Percentiles rank a stretch among this genome's conserved stretches.
phyloP scores from a whole-genome alignment of 2,797 vertebrate species.

The Streptopelia turtur region DNA sequence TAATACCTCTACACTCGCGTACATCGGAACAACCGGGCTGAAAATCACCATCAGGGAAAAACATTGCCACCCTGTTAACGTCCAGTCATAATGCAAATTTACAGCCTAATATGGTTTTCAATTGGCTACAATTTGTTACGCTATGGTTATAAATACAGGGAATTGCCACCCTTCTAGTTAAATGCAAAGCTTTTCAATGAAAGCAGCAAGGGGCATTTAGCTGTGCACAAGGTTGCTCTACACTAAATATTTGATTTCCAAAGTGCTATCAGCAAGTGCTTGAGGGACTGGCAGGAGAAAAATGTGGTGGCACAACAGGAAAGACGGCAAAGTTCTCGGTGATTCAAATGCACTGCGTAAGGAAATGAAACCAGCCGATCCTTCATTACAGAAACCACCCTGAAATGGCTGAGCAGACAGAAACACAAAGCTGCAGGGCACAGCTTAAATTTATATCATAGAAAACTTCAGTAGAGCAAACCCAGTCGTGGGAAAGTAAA shows the following conservation, averaged over 20 bases:
- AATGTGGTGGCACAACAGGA: conserved; percentile 27
- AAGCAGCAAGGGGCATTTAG: conserved; percentile 55
- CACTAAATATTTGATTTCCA: conserved; percentile 50
- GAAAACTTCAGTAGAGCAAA: neutral
- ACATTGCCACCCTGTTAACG: neutral
- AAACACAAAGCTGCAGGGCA: conserved; percentile 17
- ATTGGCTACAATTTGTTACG: conserved; percentile 48
- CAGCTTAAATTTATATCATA: neutral
- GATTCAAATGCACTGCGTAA: neutral
- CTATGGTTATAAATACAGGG: conserved; percentile 39
- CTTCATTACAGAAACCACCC: conserved; percentile 11
- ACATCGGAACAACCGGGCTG: conserved; percentile 29
- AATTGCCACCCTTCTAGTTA: conserved; percentile 19
- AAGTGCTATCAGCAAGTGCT: conserved; percentile 29
- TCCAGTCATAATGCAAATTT: conserved; percentile 57
- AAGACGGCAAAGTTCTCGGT: conserved; percentile 5
- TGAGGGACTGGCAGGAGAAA: conserved; percentile 4
- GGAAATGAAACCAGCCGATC: conserved; percentile 44
- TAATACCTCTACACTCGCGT: conserved; percentile 38
- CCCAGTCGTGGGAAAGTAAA: neutral
- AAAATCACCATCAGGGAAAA: conserved; percentile 16
- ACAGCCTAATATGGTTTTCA: conserved; percentile 50
- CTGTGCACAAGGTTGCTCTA: neutral
- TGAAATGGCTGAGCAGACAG: conserved; percentile 18
- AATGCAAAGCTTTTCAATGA: conserved; percentile 55